phyloP scores from a whole-genome alignment of 1,140 invertebrate species.

The Macrotrachela quadricornifera region DNA sequence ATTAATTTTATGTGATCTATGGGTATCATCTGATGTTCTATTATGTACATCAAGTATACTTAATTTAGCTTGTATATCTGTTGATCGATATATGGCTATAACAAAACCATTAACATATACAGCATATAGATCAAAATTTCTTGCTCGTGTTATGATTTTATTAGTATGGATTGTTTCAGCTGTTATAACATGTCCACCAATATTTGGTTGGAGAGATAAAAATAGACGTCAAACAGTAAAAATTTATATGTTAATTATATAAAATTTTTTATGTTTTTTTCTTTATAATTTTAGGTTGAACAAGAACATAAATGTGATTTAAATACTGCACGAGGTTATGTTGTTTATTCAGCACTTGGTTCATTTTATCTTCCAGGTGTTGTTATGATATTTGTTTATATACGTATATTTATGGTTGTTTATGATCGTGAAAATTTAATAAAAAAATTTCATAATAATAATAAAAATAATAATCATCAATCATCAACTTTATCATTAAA shows the following conservation, averaged over 20 bases:
- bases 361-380: conserved; percentile 68
- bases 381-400: conserved; percentile 70
- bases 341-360: conserved; percentile 30
- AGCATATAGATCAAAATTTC: conserved; percentile 12
- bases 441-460: no score
- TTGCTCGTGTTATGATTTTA: conserved; percentile 70
- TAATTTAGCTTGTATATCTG: conserved; percentile 17
- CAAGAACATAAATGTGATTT: neutral
- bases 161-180: conserved; percentile 79
- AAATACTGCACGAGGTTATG: conserved; percentile 12
- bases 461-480: no score
- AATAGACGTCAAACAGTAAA: conserved; percentile 13
- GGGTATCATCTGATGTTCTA: conserved; percentile 34
- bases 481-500: no score
- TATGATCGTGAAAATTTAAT: neutral
- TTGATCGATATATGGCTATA: conserved; percentile 36
- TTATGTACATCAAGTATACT: conserved; percentile 35
- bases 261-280: no score
- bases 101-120: conserved; percentile 10
- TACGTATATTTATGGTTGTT: conserved; percentile 50
- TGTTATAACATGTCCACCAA: conserved; percentile 78
- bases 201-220: conserved; percentile 76
- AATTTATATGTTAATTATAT: conserved; percentile 10
- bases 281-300: no score
- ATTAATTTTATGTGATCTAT: conserved; percentile 30